phyloP scores from a whole-genome alignment of 1,140 invertebrate species.

The Procambarus clarkii region DNA sequence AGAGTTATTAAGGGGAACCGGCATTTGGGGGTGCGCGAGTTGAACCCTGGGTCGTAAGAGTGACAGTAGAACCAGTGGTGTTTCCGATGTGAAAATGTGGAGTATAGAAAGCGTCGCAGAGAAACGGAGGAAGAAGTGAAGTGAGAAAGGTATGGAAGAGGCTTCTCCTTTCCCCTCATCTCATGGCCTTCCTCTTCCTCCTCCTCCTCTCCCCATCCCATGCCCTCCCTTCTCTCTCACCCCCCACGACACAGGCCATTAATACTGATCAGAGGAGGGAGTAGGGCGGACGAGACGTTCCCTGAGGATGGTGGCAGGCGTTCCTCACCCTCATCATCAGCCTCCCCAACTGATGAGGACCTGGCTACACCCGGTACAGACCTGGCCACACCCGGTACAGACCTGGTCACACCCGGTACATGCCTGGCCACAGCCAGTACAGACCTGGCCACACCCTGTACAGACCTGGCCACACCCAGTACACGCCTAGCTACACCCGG shows the following conservation, averaged over 20 bases:
- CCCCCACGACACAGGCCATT: slow-evolving; percentile 27
- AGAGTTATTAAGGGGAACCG: no score
- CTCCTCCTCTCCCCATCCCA: no score
- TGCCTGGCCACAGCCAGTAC: not conserved
- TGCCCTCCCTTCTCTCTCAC: not conserved
- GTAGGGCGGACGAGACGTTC: not conserved
- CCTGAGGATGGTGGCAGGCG: slow-evolving; percentile 15
- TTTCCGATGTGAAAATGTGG: not conserved
- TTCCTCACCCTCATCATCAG: slow-evolving; percentile 1
- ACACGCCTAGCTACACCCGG: no score
- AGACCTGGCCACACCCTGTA: not conserved
- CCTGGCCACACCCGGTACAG: not conserved
- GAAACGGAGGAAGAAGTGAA: not conserved
- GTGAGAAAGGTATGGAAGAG: not conserved
- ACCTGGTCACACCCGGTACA: not conserved
- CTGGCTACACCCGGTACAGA: no score
- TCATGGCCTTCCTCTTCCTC: no score
- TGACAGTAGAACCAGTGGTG: not conserved
- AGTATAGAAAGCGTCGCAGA: not conserved
- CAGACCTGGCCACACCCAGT: no score
- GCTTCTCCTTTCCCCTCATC: no score
- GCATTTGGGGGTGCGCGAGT: no score
- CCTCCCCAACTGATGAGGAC: not conserved
- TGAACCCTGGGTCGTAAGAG: no score
- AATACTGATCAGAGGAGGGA: slow-evolving; percentile 46